Base-by-base conservation (phyloP, 2,888 invertebrate species). In the Leptogaster cylindrica region DNA sequence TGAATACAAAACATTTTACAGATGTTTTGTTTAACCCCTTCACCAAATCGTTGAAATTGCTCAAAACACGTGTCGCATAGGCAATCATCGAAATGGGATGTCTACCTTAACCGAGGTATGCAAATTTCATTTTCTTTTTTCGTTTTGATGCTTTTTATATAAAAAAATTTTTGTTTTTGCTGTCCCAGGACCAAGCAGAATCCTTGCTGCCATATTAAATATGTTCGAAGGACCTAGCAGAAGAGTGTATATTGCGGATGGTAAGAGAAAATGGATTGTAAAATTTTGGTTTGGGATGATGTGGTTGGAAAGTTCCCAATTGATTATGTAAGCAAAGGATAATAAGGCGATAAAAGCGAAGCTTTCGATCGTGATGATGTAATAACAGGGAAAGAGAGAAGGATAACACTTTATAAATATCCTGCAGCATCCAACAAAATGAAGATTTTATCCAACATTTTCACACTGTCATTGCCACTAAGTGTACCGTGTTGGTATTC, bases 41-140 rank as follows among this genome's bases (percentile, higher is more conserved):
- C 46, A 23, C 20, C 3, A 20, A 46, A 46, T 46, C 46, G 46
- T 46, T 46, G 25, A 25, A 46, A 25, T n/a, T 23, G n/a, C 46
- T 16, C n/a, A n/a, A 16, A 14, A 52, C 33, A 52, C 52, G 33
- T 28, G 52, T 31, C 52, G 52, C 31, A 52, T 52, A 33, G 52
- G 52, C 52, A 52, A 52, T 52, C 52, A 52, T 20, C 12, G 16
- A 52, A 25, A 12, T 46, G 51, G 52, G 33, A 18, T 10, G 10
- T 27, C 52, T 14, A 28, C 51, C 51, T 2, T 28, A 23, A n/a
- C 51, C 28, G 23, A 12, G 5, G 2, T 51, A 52, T 52, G 52
- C 33, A 52, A 52, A 52, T 52, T 27, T 7, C 31, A 10, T 7
- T 6, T 14, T 39, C 39, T 14, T 39, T 14, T 39, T 3, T 12